Evolutionary conservation across 2,113 vertebrate genomes (phyloP), one percentile per base, ranked within the genome.

Genomic region (Notarius lentiginosus): DNA sequence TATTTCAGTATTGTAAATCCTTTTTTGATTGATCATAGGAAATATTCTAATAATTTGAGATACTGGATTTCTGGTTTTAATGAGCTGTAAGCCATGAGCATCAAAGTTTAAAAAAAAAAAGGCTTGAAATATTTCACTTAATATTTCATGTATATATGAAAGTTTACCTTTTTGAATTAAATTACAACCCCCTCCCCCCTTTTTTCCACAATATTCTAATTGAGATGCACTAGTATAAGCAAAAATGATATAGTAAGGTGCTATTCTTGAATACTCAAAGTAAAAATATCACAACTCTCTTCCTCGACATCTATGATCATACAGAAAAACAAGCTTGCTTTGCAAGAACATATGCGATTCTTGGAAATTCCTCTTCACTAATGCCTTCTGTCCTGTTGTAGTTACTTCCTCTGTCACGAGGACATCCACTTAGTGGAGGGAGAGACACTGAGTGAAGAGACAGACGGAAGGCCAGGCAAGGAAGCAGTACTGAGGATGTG

Each of bases 401-500:
- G 90, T 88, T 91, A 88, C 60, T 91, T 90, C 79, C 84, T 92
- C 88, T 91, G 90, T 76, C 87, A 68, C 27, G 85, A 89, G 79
- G 86, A 88, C 22, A 9, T 88, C 27, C 72, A 34, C 14, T 53
- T 87, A 56, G n/a, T 8, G 53, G n/a, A 66, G 2, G 17, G 14
- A 76, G 22, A 34, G 4, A 24, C 8, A 20, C 58, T 30, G 7
- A 14, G 7, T 81, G 9, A 53, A 56, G 27, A 73, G 0, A 86
- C 72, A 10, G 66, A 86, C 27, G 60, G 41, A 47, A 51, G 53
- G 0, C 85, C 75, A 12, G 75, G 84, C n/a, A 56, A 60, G 0
- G 84, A 65, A 14, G 53, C 84, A 0, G 51, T 87, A 17, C 80
- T 87, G 58, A 94, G 94, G 89, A 93, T 92, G 90, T 97, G 96